A percentile compares a stretch with the other conserved stretches of the same genome.
Evolutionary conservation across 2,888 invertebrate genomes (phyloP).

Genomic region (Eristalinus sepulchralis): DNA sequence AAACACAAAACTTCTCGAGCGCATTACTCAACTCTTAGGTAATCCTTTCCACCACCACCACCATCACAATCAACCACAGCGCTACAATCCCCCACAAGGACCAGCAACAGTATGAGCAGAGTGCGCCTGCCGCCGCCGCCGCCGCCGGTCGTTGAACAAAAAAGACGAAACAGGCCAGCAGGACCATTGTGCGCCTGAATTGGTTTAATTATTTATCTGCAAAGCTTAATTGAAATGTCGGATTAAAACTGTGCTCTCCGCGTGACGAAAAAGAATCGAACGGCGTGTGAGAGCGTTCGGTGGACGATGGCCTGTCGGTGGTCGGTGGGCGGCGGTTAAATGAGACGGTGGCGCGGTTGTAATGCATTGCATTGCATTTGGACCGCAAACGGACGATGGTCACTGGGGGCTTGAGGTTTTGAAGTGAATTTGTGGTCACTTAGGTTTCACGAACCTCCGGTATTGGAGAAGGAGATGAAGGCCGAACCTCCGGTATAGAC

Average conservation of each 20-base stretch:
- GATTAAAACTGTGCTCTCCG: slow-evolving; percentile 49
- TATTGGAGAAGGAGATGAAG: too few relatives aligned
- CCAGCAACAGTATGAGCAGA: not conserved
- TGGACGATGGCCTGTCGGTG: too few relatives aligned
- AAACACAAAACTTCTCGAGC: slow-evolving; percentile 19
- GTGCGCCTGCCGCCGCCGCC: too few relatives aligned
- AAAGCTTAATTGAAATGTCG: slow-evolving; percentile 62
- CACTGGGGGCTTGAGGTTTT: too few relatives aligned
- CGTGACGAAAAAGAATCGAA: slow-evolving; percentile 21
- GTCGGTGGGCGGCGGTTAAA: too few relatives aligned
- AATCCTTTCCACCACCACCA: slow-evolving; percentile 30
- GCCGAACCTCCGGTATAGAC: too few relatives aligned
- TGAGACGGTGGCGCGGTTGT: too few relatives aligned
- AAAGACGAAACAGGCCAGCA: not conserved
- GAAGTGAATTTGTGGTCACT: too few relatives aligned
- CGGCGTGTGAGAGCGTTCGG: not conserved
- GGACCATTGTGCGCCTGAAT: slow-evolving; percentile 36
- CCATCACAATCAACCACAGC: not conserved
- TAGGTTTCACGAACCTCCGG: too few relatives aligned
- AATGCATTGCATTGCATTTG: too few relatives aligned
- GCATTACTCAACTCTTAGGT: slow-evolving; percentile 53
- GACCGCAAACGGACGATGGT: too few relatives aligned
- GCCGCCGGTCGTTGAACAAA: not conserved
- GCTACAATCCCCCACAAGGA: not conserved
- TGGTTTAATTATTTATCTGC: slow-evolving; percentile 62